A percentile compares a stretch with the other conserved stretches of the same genome.
Evolutionary conservation across 2,888 invertebrate species (phyloP).

Genomic region (Anthrax anthrax): DNA sequence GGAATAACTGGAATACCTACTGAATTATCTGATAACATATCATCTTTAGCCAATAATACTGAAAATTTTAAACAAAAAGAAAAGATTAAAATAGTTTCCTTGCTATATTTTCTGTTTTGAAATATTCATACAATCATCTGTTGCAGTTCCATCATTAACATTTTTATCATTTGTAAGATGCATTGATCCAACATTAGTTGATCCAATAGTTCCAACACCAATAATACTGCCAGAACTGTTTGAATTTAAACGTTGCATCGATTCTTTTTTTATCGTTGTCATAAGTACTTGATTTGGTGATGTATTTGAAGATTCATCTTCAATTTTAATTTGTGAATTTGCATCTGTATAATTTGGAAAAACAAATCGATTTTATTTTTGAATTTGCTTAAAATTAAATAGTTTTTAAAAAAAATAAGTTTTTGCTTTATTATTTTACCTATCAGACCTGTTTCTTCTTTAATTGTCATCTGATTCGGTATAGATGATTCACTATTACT

Average conservation of each 20-base stretch:
- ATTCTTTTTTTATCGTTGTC: conserved; percentile 7
- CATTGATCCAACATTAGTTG: conserved; percentile 10
- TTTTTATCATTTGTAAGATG: conserved; percentile 2
- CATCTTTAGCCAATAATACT: conserved; percentile 8
- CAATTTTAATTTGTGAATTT: conserved; percentile 1
- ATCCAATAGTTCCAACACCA: conserved; percentile 2
- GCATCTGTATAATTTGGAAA: background rate
- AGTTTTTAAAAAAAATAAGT: background rate
- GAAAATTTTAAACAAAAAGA: background rate
- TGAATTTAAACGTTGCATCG: conserved; percentile 10
- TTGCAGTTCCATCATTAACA: background rate
- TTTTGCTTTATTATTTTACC: background rate
- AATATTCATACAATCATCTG: conserved; percentile 8
- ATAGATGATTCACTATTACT: background rate
- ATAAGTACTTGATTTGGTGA: conserved; percentile 2
- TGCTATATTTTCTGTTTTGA: too few relatives aligned
- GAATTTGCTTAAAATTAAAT: background rate
- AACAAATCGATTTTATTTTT: background rate
- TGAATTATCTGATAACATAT: conserved; percentile 5
- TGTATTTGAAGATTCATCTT: conserved; percentile 1
- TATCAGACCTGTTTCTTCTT: conserved; percentile 4
- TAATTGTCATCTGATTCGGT: conserved; percentile 1
- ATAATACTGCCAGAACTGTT: conserved; percentile 7
- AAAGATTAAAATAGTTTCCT: background rate
- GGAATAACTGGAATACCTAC: conserved; percentile 2